These are phyloP conservation scores for Butorides virescens DNA, from an alignment of 2,113 vertebrate genomes.

Conservation along the genomic window DNA sequence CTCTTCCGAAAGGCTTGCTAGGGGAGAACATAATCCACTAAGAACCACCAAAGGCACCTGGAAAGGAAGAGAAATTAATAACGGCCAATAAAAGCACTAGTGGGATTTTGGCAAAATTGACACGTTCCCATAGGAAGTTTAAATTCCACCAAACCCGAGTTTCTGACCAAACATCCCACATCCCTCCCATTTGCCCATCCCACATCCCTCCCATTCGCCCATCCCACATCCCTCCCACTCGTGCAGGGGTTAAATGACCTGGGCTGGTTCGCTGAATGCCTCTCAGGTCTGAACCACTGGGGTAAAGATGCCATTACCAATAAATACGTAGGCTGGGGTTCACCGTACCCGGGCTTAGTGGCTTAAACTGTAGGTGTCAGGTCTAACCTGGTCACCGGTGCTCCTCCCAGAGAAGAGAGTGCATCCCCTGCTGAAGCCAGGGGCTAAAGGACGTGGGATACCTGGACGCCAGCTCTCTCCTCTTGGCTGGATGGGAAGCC, in stretches of 20 bases:
- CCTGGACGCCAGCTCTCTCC: not conserved
- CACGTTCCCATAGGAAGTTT: accelerated
- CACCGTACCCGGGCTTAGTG: not conserved
- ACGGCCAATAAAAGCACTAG: not conserved
- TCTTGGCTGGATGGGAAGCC: not conserved
- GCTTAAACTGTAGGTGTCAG: too few species aligned
- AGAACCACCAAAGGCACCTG: not conserved
- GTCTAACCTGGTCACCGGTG: not conserved
- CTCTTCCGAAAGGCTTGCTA: not conserved
- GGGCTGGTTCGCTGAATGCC: not conserved
- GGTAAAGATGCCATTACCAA: not conserved
- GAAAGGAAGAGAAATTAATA: not conserved
- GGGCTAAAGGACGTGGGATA: not conserved
- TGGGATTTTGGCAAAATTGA: not conserved
- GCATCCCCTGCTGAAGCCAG: not conserved
- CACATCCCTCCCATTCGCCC: too few species aligned
- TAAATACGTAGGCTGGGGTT: not conserved
- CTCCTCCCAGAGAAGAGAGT: not conserved
- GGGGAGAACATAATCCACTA: not conserved
- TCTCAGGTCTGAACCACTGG: not conserved
- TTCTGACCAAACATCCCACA: not conserved
- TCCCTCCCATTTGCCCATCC: too few species aligned
- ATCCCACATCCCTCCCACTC: not conserved
- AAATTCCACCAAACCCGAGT: not conserved
- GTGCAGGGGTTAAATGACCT: not conserved